A percentile compares a stretch with the other conserved stretches of the same genome.
phyloP scores from a whole-genome alignment of 1,140 invertebrate genomes.

The Brachionus paranguensis region DNA sequence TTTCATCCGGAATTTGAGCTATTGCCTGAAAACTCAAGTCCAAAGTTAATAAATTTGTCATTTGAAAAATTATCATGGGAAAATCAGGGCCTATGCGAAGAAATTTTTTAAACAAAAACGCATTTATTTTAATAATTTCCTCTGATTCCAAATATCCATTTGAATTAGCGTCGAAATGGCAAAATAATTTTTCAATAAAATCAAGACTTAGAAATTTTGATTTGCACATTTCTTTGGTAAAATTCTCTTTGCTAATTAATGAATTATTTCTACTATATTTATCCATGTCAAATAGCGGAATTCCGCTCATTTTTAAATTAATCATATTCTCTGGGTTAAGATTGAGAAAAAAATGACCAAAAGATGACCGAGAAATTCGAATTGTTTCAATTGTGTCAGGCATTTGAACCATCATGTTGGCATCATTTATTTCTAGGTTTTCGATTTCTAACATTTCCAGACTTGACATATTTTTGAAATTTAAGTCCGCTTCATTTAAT shows the following conservation, averaged over 20 bases:
- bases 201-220: background rate
- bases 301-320: background rate
- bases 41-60: background rate
- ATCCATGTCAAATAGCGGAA: background rate
- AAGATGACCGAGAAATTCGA: background rate
- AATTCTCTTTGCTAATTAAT: background rate
- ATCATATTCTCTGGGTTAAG: background rate
- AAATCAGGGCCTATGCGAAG: background rate
- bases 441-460: background rate
- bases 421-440: background rate
- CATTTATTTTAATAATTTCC: slow-evolving; percentile 4
- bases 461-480: background rate
- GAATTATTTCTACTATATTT: background rate
- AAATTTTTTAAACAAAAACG: slow-evolving; percentile 32
- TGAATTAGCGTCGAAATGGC: background rate
- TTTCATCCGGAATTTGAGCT: slow-evolving; percentile 14
- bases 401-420: background rate
- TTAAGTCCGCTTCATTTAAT: background rate
- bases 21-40: slow-evolving; percentile 44
- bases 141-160: slow-evolving; percentile 14
- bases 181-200: background rate
- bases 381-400: background rate
- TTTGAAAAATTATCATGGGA: background rate
- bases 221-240: background rate
- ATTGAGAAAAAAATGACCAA: background rate